These are phyloP conservation scores for Archivesica marissinica DNA, from an alignment of 1,140 invertebrate species.

Conservation along the genomic window DNA sequence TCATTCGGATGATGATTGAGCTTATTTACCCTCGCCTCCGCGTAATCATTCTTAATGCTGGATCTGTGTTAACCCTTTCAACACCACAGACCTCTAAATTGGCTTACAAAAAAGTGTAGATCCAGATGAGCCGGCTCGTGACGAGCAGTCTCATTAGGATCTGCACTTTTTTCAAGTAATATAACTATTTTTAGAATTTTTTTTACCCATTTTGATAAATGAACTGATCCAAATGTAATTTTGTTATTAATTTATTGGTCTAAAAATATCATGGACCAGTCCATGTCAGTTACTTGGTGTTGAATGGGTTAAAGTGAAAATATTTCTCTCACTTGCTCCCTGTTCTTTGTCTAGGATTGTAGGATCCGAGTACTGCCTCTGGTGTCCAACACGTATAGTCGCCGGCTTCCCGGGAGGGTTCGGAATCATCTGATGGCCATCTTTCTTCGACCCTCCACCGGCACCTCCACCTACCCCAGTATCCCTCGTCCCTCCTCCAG, in stretches of 20 bases:
- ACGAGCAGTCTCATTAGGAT: no score
- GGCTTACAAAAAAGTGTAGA: no score
- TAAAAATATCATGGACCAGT: neutral
- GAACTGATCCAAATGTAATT: neutral
- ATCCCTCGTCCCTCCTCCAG: conserved; percentile 35
- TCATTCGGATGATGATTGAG: no score
- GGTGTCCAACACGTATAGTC: conserved; percentile 53
- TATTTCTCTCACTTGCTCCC: conserved; percentile 61
- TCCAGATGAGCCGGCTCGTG: no score
- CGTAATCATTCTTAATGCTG: no score
- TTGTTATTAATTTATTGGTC: neutral
- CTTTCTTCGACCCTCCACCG: conserved; percentile 40
- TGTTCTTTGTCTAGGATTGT: conserved; percentile 64
- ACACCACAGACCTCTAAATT: no score
- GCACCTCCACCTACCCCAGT: neutral
- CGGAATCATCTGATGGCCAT: conserved; percentile 46
- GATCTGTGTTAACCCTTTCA: no score
- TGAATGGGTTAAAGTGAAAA: neutral
- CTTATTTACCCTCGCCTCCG: no score
- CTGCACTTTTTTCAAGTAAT: no score
- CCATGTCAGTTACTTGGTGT: neutral
- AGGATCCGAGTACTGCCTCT: conserved; percentile 71
- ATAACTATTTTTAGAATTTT: no score
- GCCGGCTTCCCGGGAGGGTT: conserved; percentile 38
- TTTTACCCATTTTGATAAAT: no score